phyloP scores from a whole-genome alignment of 1,140 invertebrate species.

The Melipona quadrifasciata region DNA sequence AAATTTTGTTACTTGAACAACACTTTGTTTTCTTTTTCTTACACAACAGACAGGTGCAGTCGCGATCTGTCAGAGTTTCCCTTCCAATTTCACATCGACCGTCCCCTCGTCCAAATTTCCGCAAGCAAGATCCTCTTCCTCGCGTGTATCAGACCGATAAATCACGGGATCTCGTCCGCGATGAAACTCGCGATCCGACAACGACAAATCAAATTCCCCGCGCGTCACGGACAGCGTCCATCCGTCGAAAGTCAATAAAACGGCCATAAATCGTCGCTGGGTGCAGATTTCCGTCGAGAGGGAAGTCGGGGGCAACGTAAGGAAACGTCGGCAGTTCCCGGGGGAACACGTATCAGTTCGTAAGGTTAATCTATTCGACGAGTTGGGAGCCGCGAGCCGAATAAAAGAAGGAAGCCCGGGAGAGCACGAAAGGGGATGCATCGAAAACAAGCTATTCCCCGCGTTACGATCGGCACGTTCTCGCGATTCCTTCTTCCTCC shows the following conservation, averaged over 20 bases:
- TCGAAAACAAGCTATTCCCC: constrained; percentile 20
- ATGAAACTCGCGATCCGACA: background rate
- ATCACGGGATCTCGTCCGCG: background rate
- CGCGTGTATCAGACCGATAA: background rate
- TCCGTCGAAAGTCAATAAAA: background rate
- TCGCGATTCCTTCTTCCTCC: background rate
- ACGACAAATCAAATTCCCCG: background rate
- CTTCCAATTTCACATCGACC: too few relatives aligned
- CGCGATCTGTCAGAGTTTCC: too few relatives aligned
- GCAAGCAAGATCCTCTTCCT: background rate
- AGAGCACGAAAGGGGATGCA: background rate
- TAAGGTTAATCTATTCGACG: background rate
- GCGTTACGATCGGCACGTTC: constrained; percentile 20
- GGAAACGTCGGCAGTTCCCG: background rate
- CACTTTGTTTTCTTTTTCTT: too few relatives aligned
- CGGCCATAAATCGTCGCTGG: background rate
- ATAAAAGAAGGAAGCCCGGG: background rate
- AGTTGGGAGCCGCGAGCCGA: background rate
- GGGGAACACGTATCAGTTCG: background rate
- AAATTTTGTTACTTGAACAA: too few relatives aligned
- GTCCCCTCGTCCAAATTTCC: background rate
- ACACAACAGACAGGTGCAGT: too few relatives aligned
- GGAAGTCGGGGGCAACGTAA: background rate
- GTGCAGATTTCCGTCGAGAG: background rate
- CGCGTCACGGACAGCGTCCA: too few relatives aligned